Base-by-base conservation (phyloP, 2,888 invertebrate species). In the Artemia sinica region DNA sequence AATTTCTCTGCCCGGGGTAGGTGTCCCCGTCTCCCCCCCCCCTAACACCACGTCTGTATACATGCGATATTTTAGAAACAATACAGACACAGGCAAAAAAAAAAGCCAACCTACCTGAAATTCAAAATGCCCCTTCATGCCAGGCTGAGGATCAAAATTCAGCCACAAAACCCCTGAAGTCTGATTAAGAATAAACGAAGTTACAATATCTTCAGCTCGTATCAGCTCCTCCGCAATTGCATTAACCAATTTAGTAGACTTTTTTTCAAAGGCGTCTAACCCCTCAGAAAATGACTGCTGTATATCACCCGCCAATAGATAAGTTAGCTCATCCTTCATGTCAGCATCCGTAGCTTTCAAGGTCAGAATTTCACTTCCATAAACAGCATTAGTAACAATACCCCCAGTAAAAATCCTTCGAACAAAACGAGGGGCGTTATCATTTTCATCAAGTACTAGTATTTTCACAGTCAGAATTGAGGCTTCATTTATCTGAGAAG, bases 51-150 rank as follows among this genome's bases (percentile, higher is more conserved):
- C 41, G 5, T 41, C 41, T 3, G 6, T 41, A 41, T 41, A 6
- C 41, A 41, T 41, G 41, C 6, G 41, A 41, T 41, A 41, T 41
- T 41, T 41, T 41, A 41, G 41, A 41, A 41, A 41, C 41, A 41
- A 41, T 6, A 41, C 41, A 41, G 41, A 41, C 41, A 41, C 41
- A 41, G 41, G 6, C 41, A 41, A 41, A 18, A 18, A 18, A 18
- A 18, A 41, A 41, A 41, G 41, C 6, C 48, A 12, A 41, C 13
- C 77, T 76, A 87, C 87, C 84, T 86, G 86, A 75, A 94, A 92
- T 79, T 92, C 90, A 76, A 95, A 95, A 77, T 93, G 94, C 63
- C 95, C 96, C 76, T 93, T 94, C 95, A 94, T 94, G 69, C 90
- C 89, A 74, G 90, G 88, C 77, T 94, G 93, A 0, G 95, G 95